Base-by-base conservation (phyloP, 1,140 invertebrate species). In the Sesamia nonagrioides region DNA sequence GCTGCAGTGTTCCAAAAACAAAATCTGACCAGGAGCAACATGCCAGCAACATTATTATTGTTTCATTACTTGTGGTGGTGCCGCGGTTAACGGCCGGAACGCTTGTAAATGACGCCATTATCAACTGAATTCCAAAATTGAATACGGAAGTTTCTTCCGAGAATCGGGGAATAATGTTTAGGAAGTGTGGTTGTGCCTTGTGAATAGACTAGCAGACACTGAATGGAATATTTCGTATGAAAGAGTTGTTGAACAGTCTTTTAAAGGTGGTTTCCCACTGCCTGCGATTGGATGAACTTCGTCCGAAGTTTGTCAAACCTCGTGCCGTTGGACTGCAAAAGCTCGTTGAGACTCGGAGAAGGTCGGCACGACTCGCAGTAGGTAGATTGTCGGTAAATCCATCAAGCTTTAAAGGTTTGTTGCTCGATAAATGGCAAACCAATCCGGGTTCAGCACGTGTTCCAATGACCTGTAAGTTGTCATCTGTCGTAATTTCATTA, bases 21-120 rank as follows among this genome's bases (percentile, higher is more conserved):
- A 27, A 66, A 45, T 21, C 1, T 45, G 7, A 8, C 37, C 7
- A 2, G 37, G 60, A 5, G 21, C 11, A 18, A 68, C 40, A 21
- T 15, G 63, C 48, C 63, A 68, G 63, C 63, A 21, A 15, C 40
- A 68, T 48, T 68, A 68, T 68, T 27, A 68, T 45, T 45, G 63
- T 68, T 48, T 68, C 40, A 68, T 68, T 68, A 68, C 40, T 48
- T 68, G 63, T 48, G 45, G 63, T 17, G 63, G 40, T 9, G 17
- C 9, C 18, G 63, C 18, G 18, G 37, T 45, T 48, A 40, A 63
- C 42, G 63, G 17, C 48, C 17, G 15, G 11, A 13, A 27, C 6
- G 40, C 17, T 35, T 27, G 63, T 13, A 48, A 42, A 68, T 68
- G 40, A 48, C 40, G 9, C 27, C 42, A 68, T 68, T 68, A 45